Base-by-base conservation (phyloP, 2,113 vertebrate species). In the Calidris pygmaea region DNA sequence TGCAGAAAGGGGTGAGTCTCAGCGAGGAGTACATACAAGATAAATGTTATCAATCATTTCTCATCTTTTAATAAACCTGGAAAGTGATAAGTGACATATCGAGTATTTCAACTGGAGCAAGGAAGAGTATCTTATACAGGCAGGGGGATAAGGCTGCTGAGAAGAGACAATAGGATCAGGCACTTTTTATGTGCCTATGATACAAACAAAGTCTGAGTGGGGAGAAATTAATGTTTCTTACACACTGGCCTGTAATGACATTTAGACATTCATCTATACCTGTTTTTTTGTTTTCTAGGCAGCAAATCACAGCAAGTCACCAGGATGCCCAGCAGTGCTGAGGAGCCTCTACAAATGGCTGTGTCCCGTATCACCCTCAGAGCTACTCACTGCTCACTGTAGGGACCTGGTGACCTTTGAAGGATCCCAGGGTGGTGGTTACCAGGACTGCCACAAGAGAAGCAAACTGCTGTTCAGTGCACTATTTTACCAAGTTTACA, bases 241-340 rank as follows among this genome's bases (percentile, higher is more conserved):
- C 81, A 85, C 23, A 74, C 22, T 56, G 34, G 22, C 73, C 39
- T 71, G 65, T 48, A 55, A 43, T 10, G 50, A 66, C 72, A 73
- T 85, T 92, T 50, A 87, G 72, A 53, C 50, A 87, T 93, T 72
- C 66, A 90, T 74, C 58, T 96, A 26, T 80, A 88, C 65, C 73
- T 95, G 74, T n/a, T 74, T 53, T 18, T 90, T 93, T 90, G 74
- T 74, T 95, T 96, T 97, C 47, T 81, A 75, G 94, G 60, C 27
- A 68, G 41, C 26, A 74, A 89, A 84, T 27, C 56, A 92, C 27
- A 93, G 70, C 19, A 75, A 71, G 66, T 39, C 37, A 71, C 29
- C 70, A 82, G 83, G 70, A 86, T 35, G 58, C 39, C 39, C 3
- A 35, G 37, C 56, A 84, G 65, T 2, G 2, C 85, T 76, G 78